Conservation (phyloP, 2,113 vertebrate species). For the Monarcha castaneiventris region DNA sequence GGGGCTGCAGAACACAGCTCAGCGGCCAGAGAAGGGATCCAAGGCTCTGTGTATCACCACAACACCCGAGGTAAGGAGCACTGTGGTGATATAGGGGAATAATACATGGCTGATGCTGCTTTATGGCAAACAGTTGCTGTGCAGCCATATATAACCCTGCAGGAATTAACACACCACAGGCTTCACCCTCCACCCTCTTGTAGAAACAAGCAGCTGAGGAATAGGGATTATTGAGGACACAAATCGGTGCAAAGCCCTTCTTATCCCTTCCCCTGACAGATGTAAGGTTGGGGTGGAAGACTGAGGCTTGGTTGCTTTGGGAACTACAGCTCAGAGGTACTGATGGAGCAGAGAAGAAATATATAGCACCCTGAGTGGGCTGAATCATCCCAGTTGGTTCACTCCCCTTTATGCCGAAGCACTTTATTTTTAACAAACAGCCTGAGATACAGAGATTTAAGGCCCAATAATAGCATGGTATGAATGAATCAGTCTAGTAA, state of each 20-base stretch:
- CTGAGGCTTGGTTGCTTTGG: constrained; percentile 7
- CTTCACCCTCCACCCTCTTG: neutral
- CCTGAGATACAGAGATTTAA: constrained; percentile 33
- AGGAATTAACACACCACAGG: neutral
- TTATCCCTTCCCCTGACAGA: neutral
- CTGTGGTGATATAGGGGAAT: neutral
- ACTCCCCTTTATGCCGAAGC: constrained; percentile 19
- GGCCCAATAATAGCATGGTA: neutral
- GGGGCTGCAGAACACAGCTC: neutral
- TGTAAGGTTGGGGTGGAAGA: neutral
- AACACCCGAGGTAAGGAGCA: neutral
- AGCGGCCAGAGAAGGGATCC: neutral
- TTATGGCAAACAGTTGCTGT: neutral
- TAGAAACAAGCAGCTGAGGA: neutral
- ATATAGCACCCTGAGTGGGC: neutral
- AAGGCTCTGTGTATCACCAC: neutral
- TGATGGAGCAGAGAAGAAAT: constrained; percentile 9
- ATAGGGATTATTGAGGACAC: neutral
- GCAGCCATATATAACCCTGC: neutral
- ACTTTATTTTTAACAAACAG: constrained; percentile 37
- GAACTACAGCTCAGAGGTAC: neutral
- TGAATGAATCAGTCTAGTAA: constrained; percentile 22
- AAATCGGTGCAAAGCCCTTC: neutral
- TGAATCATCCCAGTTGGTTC: constrained; percentile 30
- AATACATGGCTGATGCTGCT: neutral